Evolutionary conservation across 2,113 vertebrate species (phyloP), one percentile per base, ranked within the genome.

Genomic region (Callocephalon fimbriatum): DNA sequence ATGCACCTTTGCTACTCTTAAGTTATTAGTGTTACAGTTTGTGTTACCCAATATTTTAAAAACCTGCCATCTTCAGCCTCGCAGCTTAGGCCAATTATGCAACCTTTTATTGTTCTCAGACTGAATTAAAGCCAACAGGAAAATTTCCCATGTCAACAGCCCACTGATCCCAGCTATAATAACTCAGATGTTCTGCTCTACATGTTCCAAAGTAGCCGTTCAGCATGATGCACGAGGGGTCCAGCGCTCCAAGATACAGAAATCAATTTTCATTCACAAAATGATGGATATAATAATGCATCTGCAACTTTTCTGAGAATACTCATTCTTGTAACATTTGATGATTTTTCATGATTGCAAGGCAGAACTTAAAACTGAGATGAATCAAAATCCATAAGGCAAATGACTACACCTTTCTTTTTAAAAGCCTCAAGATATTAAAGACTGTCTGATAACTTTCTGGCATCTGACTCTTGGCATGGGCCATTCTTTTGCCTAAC

Each of bases 1-100:
- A 74, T 73, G 92, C 87, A 97, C 93, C 87, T 90, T 97, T 93
- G 67, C 75, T 95, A 90, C 86, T 86, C 72, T 79, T 95, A 91
- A 94, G 80, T 82, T 93, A 87, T 97, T 86, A 95, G 90, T 80
- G 89, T 16, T 81, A 90, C 78, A 61, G 74, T 84, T 56, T 67
- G 48, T 0, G 0, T 50, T 67, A 73, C 95, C 54, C 68, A 67
- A 9, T 79, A 72, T 84, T 94, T 93, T 68, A 94, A 94, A 79
- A 85, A 86, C 66, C 81, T 94, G 96, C 72, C 83, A 78, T 72
- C 85, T 66, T 68, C 86, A 86, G 76, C 63, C 50, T 86, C 2
- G 2, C 48, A 86, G 50, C 79, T 66, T 35, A 86, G 93, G 87
- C 82, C 70, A 65, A 84, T 89, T 93, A 93, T 38, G 27, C 44